phyloP scores from a whole-genome alignment of 2,113 vertebrate species.

The Gymnorhina tibicen region DNA sequence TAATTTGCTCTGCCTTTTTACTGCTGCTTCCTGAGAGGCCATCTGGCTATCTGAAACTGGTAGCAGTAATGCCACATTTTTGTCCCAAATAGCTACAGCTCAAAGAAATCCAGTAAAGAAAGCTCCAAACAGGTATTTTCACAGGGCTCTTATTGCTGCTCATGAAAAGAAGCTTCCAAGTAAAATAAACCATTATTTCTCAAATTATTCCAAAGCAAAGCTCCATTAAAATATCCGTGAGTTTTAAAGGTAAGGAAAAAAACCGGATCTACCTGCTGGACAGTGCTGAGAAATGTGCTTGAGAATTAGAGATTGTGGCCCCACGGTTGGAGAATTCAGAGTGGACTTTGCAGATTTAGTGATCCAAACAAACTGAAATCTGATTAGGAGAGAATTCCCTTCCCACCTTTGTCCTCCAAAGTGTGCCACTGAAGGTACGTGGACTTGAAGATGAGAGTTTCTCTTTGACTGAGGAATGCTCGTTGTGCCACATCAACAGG shows the following conservation, averaged over 20 bases:
- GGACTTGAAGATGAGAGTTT: neutral
- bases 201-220: neutral
- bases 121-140: neutral
- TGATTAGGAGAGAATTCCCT: neutral
- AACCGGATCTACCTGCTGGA: neutral
- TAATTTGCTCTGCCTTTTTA: neutral
- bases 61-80: neutral
- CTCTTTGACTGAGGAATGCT: neutral
- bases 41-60: neutral
- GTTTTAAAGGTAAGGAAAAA: neutral
- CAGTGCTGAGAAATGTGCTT: neutral
- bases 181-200: neutral
- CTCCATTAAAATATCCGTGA: neutral
- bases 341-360: neutral
- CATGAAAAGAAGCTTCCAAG: neutral
- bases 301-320: neutral
- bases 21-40: neutral
- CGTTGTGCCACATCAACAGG: neutral
- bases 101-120: neutral
- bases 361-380: neutral
- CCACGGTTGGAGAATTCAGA: neutral
- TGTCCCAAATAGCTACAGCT: neutral
- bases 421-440: neutral
- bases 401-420: neutral
- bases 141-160: neutral